Evolutionary conservation across 2,888 invertebrate genomes (phyloP), one percentile per base, ranked within the genome.

Genomic region (Andrena hattorfiana): DNA sequence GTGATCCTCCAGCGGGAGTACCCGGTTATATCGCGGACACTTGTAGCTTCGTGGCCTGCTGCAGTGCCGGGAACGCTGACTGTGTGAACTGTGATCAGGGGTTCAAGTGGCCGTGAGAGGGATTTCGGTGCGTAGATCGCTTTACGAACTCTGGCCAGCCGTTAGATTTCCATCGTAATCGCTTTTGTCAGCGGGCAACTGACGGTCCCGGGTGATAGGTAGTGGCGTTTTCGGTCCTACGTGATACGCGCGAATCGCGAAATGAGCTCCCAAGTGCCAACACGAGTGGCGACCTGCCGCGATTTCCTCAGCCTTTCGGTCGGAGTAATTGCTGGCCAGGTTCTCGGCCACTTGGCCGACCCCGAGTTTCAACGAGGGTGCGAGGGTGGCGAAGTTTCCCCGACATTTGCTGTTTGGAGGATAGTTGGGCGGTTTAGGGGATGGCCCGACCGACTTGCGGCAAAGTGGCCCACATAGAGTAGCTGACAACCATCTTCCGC

Each of bases 261-360:
- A 30, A 23, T 23, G n/a, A 20, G 0, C 1, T 16, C 7, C n/a
- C 28, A 3, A 10, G 26, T n/a, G 2, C 32, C 7, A 23, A 13
- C 26, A 35, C 30, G 20, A 26, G 75, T 13, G 56, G 56, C 10
- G 16, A 59, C 54, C 23, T n/a, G 16, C 51, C 51, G 23, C 30
- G 30, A 42, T 71, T 64, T 42, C 75, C 77, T 70, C 77, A 88
- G 85, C 84, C 84, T 88, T 86, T 88, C 84, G 86, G 83, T 84
- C 72, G 85, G 73, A 85, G 90, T 92, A 92, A 92, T 92, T 90
- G 92, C 89, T 88, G 92, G 92, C 92, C 92, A 89, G 92, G 90
- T 91, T 91, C 89, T 91, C 90, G 90, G 90, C 90, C 92, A 90
- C 91, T 92, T 89, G 89, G 91, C 77, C 91, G 92, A 91, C 90